Conservation (phyloP, 2,113 vertebrate species). For the Microtus montanus region DNA sequence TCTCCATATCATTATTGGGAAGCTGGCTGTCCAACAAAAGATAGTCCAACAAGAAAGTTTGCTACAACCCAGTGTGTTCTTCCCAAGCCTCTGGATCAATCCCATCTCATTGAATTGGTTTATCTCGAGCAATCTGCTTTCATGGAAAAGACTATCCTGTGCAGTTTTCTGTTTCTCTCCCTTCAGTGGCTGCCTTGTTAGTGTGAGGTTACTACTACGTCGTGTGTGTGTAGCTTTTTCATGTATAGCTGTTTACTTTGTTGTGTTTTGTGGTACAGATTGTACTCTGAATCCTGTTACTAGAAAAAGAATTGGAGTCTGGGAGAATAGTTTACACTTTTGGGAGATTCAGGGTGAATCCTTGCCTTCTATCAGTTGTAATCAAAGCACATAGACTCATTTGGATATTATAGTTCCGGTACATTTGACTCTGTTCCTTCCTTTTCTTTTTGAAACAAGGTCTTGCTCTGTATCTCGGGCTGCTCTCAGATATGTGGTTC, state of each 20-base stretch:
- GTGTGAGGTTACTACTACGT: background rate
- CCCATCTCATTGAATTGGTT: accelerated
- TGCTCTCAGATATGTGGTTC: background rate
- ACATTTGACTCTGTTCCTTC: background rate
- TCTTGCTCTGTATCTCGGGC: background rate
- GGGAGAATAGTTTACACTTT: background rate
- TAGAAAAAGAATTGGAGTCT: background rate
- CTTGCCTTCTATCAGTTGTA: background rate
- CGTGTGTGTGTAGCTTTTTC: background rate
- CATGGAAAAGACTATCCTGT: background rate
- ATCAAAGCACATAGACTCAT: background rate
- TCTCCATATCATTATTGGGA: background rate
- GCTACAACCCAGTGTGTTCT: background rate
- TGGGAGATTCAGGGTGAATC: background rate
- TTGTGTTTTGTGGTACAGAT: background rate
- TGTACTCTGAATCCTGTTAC: too few relatives aligned
- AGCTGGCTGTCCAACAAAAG: background rate
- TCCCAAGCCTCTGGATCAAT: background rate
- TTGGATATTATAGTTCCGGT: background rate
- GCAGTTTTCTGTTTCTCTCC: background rate
- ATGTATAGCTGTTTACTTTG: background rate
- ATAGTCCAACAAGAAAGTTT: background rate
- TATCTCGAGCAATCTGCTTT: accelerated
- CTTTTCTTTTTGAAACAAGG: background rate
- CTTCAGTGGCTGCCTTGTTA: background rate